These are phyloP conservation scores for Apodemus speciosus DNA, from an alignment of 2,113 vertebrate species.

Conservation along the genomic window DNA sequence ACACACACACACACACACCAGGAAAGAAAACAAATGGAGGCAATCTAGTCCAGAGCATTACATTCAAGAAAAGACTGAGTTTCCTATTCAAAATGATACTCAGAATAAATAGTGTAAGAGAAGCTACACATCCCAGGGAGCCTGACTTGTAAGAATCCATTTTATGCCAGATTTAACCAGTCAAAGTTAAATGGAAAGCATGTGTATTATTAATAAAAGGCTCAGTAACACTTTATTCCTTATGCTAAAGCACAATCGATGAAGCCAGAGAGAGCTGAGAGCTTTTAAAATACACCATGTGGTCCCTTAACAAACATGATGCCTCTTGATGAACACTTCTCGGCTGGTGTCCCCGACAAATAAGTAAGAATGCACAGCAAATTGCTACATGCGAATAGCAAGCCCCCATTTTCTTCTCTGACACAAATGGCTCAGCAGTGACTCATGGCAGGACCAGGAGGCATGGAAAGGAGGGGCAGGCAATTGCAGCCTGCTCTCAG, in stretches of 20 bases:
- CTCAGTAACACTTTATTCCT: conserved; percentile 83
- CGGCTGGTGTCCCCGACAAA: conserved; percentile 72
- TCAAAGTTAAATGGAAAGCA: conserved; percentile 76
- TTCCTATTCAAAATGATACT: neutral
- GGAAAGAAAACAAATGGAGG: conserved; percentile 10
- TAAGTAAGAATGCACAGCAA: conserved; percentile 77
- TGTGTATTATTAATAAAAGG: conserved; percentile 84
- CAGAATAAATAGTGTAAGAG: conserved; percentile 75
- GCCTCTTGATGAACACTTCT: conserved; percentile 75
- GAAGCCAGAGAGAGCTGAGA: conserved; percentile 73
- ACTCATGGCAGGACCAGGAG: conserved; percentile 77
- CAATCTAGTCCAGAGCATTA: neutral
- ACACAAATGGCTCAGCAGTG: conserved; percentile 83
- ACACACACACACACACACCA: neutral
- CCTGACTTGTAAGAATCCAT: conserved; percentile 70
- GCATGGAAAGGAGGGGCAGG: conserved; percentile 68
- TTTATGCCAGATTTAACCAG: conserved; percentile 81
- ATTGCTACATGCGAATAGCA: conserved; percentile 79
- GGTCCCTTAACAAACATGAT: conserved; percentile 78
- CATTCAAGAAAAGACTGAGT: neutral
- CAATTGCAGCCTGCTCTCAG: conserved; percentile 70
- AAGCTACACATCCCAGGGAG: conserved; percentile 74
- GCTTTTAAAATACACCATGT: conserved; percentile 79
- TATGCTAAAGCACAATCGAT: conserved; percentile 77
- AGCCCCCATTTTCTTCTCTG: conserved; percentile 78